These are phyloP conservation scores for Botrylloides violaceus DNA, from an alignment of 23 tunicate species.

Conservation along the genomic window DNA sequence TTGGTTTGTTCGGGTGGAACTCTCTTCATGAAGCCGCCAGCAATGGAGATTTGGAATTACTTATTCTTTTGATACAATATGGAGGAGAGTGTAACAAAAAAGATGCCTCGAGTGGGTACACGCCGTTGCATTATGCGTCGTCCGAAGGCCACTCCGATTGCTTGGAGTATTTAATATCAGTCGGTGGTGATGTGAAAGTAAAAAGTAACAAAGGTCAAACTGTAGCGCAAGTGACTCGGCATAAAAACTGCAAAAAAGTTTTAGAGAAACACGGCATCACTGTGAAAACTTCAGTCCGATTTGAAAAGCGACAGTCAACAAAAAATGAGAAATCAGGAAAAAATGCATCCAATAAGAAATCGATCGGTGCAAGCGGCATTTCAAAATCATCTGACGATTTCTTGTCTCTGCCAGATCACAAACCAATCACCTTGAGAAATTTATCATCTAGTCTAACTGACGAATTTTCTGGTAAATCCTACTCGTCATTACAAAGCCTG, in stretches of 20 bases:
- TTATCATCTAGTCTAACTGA: background rate
- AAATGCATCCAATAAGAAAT: background rate
- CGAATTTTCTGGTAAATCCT: background rate
- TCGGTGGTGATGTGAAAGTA: conserved; percentile 13
- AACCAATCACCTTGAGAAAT: background rate
- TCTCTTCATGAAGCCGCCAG: conserved; percentile 66
- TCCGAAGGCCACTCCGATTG: conserved; percentile 49
- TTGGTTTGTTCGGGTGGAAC: conserved; percentile 80
- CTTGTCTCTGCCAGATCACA: background rate
- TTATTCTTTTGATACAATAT: conserved; percentile 40
- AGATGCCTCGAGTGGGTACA: conserved; percentile 38
- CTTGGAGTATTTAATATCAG: conserved; percentile 23
- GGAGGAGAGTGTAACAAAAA: conserved; percentile 45
- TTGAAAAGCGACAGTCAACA: background rate
- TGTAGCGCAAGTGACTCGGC: conserved; percentile 9
- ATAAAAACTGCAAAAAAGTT: conserved; percentile 20
- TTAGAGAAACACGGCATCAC: conserved; percentile 13
- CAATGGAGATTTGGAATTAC: conserved; percentile 57
- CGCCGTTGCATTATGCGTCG: conserved; percentile 71
- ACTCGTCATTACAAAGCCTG: conserved; percentile 62
- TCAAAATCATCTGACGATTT: background rate
- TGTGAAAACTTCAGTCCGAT: conserved; percentile 1
- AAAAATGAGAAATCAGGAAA: background rate
- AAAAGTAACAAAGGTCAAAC: conserved; percentile 19
- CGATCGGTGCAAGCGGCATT: background rate